Base-by-base conservation (phyloP, 1,140 invertebrate species). In the Drosophila lacteicornis region DNA sequence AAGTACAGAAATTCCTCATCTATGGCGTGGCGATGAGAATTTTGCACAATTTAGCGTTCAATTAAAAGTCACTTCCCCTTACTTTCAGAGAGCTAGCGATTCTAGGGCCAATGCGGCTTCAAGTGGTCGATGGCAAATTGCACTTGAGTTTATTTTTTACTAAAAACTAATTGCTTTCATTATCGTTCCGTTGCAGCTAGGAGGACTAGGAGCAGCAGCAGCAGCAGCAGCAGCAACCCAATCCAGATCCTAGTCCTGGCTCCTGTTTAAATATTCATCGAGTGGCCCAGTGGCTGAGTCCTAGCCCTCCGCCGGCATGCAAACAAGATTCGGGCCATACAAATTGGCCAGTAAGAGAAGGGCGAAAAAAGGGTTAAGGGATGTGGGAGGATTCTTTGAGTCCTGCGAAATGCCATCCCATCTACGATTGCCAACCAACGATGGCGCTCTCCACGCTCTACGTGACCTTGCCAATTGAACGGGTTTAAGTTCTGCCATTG, bases 121-220 rank as follows among this genome's bases (percentile, higher is more conserved):
- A 77, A 83, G 71, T 80, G 68, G 43, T 70, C 68, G 60, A 73
- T 74, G 57, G 73, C 49, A 70, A 87, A 88, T 80, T 80, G 83
- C 80, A 88, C 71, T 87, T 63, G 68, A 78, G 55, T 57, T 65
- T 59, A 61, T 79, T 85, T 80, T 66, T 63, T 47, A 53, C 63
- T 43, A 78, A 87, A 85, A 88, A 81, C 77, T 88, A 88, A 88
- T 88, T 88, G 84, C 84, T 84, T 88, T 88, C 68, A 88, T 80
- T 87, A 87, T 80, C 84, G 49, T 77, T 38, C 3, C 19, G 15
- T 11, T 55, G 59, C 55, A 51, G 79, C 49, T n/a, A 49, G 46
- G 2, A 47, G 47, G 73, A 84, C 76, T 15, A 45, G 30, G 15
- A 43, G 30, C 30, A 33, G 58, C 40, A 59, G 49, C 12, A 56